Evolutionary conservation across 2,797 vertebrate genomes (phyloP), one percentile per base, ranked within the genome.

Genomic region (Borostomias antarcticus): DNA sequence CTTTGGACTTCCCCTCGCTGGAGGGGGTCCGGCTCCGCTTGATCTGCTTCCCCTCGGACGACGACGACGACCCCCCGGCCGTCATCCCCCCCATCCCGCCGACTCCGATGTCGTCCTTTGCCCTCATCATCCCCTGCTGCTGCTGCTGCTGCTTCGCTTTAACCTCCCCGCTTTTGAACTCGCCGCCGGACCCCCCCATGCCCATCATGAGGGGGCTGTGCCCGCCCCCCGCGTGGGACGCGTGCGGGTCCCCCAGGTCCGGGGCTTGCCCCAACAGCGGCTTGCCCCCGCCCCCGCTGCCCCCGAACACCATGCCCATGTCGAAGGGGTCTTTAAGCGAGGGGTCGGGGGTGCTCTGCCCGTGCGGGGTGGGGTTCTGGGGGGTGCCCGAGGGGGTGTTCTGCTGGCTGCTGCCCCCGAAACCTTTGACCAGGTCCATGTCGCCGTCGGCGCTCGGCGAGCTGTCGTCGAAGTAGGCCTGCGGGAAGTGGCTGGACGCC

Each of bases 11-110:
- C 4, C 96, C 95, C 71, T 99, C 98, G 10, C 94, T 98, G 63
- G 97, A 99, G 0, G 97, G 96, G 0, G 96, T 98, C 62, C 97
- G 92, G 81, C 96, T 98, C 67, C 96, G 95, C 81, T 99, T 99
- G 58, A 95, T 92, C 29, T 96, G 94, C 83, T 98, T 98, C 13
- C 91, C 90, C 1, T 98, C 96, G 8, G 92, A 69, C 35, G 91
- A 94, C 17, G 92, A 69, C 35, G 91, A 94, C 17, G n/a, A 94
- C 0, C 91, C 77, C 45, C 90, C 89, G 1, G 88, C 85, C 21
- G 92, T 79, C 70, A 90, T 89, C 70, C 83, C 91, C 37, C 92
- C 76, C 0, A 90, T 93, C 26, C 93, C 90, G 15, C 80, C 82
- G 3, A 85, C 82, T 4, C 88, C 89, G 68, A 89, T 90, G 32